Conservation (phyloP, 2,113 vertebrate genomes). For the Cairina moschata region DNA sequence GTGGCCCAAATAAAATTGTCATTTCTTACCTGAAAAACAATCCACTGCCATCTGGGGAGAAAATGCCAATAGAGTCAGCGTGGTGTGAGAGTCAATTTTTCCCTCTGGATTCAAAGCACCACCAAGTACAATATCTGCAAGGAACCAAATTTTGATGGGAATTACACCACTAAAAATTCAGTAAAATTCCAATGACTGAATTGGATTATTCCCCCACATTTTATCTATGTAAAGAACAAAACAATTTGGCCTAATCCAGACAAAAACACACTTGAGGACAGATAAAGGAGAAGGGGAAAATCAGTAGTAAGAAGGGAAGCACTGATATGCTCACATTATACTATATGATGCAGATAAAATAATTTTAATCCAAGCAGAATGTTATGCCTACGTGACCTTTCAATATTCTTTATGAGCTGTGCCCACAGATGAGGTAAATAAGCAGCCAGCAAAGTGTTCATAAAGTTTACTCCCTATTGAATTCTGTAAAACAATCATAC, state of each 20-base stretch:
- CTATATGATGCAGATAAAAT: background rate
- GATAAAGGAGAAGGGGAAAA: background rate
- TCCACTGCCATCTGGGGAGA: background rate
- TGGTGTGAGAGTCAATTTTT: background rate
- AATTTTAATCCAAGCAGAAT: background rate
- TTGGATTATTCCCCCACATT: background rate
- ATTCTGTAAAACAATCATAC: constrained; percentile 42
- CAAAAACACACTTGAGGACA: background rate
- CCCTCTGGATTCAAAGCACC: background rate
- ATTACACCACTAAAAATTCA: background rate
- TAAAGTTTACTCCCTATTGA: constrained; percentile 42
- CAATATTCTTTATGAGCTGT: background rate
- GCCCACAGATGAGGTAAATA: background rate
- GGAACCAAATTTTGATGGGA: background rate
- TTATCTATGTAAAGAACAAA: background rate
- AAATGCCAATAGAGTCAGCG: background rate
- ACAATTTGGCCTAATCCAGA: background rate
- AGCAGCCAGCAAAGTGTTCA: background rate
- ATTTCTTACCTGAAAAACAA: constrained; percentile 26
- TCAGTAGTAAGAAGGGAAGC: background rate
- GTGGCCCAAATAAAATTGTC: background rate
- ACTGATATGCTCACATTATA: background rate
- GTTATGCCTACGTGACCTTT: background rate
- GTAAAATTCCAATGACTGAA: background rate
- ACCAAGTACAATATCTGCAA: background rate